These are phyloP conservation scores for Lasiurus cinereus DNA, from an alignment of 2,113 vertebrate species.

Conservation along the genomic window DNA sequence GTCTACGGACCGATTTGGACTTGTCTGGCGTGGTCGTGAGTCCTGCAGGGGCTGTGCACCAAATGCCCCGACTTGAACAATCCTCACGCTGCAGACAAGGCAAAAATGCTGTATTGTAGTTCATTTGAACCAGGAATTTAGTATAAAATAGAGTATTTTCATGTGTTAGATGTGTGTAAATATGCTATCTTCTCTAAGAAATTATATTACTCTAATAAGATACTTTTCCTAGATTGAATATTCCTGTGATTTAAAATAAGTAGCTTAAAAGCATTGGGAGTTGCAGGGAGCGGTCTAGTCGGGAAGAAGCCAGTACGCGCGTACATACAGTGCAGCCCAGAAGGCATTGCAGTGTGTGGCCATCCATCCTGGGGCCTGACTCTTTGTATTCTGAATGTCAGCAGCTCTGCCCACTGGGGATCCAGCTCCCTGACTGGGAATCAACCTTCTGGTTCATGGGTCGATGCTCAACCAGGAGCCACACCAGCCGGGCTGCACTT, in stretches of 20 bases:
- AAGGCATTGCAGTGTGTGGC: constrained; percentile 72
- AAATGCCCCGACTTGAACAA: constrained; percentile 58
- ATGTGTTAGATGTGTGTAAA: constrained; percentile 92
- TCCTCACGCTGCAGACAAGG: constrained; percentile 81
- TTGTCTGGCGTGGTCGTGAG: constrained; percentile 73
- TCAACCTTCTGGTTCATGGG: no score
- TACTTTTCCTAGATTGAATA: constrained; percentile 88
- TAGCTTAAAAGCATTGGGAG: constrained; percentile 80
- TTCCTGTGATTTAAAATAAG: constrained; percentile 84
- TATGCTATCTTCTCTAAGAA: constrained; percentile 89
- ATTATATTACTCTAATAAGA: constrained; percentile 87
- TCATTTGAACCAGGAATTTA: constrained; percentile 90
- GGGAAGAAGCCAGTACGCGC: constrained; percentile 83
- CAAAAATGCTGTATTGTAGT: constrained; percentile 87
- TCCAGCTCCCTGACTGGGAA: no score
- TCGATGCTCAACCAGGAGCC: no score
- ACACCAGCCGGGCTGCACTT: constrained; percentile 45
- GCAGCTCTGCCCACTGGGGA: constrained; percentile 43
- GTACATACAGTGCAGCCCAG: constrained; percentile 80
- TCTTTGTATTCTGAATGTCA: constrained; percentile 70
- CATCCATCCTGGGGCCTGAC: constrained; percentile 53
- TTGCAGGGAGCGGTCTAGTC: constrained; percentile 66
- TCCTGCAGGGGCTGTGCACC: constrained; percentile 71
- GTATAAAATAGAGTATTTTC: constrained; percentile 93
- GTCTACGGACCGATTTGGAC: constrained; percentile 60